Evolutionary conservation across 2,888 invertebrate genomes (phyloP).

Genomic region (Agrilus biguttatus): DNA sequence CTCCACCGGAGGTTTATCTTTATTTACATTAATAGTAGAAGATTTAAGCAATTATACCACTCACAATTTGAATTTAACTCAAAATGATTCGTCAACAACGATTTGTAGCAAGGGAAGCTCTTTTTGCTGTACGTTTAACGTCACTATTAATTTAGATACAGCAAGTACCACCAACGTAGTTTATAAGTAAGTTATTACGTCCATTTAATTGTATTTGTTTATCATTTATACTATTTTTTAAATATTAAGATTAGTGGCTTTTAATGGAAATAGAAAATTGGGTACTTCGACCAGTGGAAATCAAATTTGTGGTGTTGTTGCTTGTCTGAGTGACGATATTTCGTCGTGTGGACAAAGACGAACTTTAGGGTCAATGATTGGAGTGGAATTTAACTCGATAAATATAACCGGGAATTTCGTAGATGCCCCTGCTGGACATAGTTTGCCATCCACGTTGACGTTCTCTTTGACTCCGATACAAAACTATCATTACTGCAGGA

Average conservation of each 20-base stretch:
- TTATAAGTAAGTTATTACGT: constrained; percentile 9
- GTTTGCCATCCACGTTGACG: constrained; percentile 13
- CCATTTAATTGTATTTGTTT: neutral
- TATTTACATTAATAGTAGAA: constrained; percentile 7
- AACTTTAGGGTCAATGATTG: constrained; percentile 1
- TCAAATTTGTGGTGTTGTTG: constrained; percentile 14
- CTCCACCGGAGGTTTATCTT: neutral
- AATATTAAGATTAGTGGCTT: constrained; percentile 12
- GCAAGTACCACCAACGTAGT: constrained; percentile 3
- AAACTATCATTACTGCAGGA: constrained; percentile 13
- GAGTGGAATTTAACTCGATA: constrained; percentile 9
- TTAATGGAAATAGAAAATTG: constrained; percentile 10
- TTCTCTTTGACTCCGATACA: constrained; percentile 11
- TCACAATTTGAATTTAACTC: constrained; percentile 7
- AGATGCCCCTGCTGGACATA: constrained; percentile 4
- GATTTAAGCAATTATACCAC: constrained; percentile 10
- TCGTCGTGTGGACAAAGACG: constrained; percentile 10
- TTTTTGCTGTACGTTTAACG: constrained; percentile 11
- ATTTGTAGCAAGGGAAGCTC: constrained; percentile 9
- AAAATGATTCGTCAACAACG: constrained; percentile 4
- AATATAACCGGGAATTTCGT: constrained; percentile 7
- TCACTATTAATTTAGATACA: constrained; percentile 4
- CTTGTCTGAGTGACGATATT: constrained; percentile 10
- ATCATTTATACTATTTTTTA: neutral
- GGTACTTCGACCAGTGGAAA: constrained; percentile 9